These are phyloP conservation scores for Agrilus biguttatus DNA, from an alignment of 2,888 invertebrate species.

Conservation along the genomic window DNA sequence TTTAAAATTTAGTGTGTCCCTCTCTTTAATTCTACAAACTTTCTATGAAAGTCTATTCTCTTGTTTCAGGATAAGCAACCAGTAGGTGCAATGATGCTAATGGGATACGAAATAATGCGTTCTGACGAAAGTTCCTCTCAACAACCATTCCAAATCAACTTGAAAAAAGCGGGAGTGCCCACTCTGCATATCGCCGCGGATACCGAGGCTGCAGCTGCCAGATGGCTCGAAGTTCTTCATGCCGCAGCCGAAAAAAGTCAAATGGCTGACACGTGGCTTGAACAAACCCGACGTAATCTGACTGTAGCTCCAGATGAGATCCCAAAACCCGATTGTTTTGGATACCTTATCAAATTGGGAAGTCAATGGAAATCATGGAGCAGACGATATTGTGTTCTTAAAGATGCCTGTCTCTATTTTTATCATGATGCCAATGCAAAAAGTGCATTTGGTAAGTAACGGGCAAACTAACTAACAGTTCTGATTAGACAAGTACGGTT, in stretches of 20 bases:
- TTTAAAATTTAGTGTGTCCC: too few species aligned
- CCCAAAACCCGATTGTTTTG: constrained; percentile 78
- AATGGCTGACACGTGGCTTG: constrained; percentile 49
- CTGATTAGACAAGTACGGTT: too few species aligned
- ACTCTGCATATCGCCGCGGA: constrained; percentile 71
- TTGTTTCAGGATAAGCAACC: constrained; percentile 63
- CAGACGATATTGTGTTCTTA: constrained; percentile 83
- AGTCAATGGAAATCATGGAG: constrained; percentile 83
- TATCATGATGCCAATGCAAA: constrained; percentile 80
- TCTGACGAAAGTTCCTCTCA: constrained; percentile 45
- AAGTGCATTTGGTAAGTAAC: constrained; percentile 64
- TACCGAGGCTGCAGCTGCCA: constrained; percentile 51
- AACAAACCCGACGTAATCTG: constrained; percentile 65
- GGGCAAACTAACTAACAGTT: not conserved
- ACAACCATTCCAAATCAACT: constrained; percentile 47
- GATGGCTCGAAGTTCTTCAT: constrained; percentile 65
- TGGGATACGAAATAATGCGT: constrained; percentile 59
- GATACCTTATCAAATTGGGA: constrained; percentile 78
- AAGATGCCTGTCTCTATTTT: constrained; percentile 89
- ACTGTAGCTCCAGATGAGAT: constrained; percentile 68
- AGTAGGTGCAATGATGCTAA: constrained; percentile 76
- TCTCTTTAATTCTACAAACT: too few species aligned
- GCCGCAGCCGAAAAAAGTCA: constrained; percentile 53
- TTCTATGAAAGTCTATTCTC: not conserved
- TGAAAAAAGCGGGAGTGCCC: constrained; percentile 55